phyloP scores from a whole-genome alignment of 1,140 invertebrate species.

The Aporrectodea caliginosa region DNA sequence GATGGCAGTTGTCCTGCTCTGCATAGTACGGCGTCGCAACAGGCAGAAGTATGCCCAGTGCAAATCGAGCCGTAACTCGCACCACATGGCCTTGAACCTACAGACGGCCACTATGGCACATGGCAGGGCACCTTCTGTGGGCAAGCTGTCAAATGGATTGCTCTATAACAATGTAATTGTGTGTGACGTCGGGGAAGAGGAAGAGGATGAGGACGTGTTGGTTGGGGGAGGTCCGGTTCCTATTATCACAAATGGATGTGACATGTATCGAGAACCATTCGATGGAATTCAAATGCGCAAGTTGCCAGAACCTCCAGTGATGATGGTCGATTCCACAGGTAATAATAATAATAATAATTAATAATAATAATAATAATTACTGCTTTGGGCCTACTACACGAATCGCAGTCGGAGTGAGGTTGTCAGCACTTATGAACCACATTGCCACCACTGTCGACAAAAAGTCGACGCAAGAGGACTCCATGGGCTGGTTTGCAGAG shows the following conservation, averaged over 20 bases:
- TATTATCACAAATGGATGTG: conserved; percentile 42
- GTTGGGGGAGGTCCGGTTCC: neutral
- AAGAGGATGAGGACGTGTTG: neutral
- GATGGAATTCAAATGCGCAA: conserved; percentile 53
- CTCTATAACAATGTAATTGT: neutral
- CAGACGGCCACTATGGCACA: neutral
- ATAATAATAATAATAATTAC: too few species aligned
- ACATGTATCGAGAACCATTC: conserved; percentile 64
- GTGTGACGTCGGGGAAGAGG: neutral
- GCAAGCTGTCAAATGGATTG: neutral
- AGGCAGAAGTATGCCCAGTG: conserved; percentile 63
- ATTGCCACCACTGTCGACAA: too few species aligned
- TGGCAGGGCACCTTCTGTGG: neutral
- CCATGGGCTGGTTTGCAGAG: too few species aligned
- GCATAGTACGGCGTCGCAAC: conserved; percentile 68
- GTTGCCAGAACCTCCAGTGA: conserved; percentile 44
- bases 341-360: conserved; percentile 8
- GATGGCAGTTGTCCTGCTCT: conserved; percentile 71
- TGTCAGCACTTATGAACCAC: too few species aligned
- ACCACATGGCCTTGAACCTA: neutral
- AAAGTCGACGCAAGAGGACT: too few species aligned
- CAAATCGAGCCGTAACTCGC: neutral
- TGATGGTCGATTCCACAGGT: conserved; percentile 38
- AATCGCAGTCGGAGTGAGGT: too few species aligned
- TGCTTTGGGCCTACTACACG: too few species aligned